Evolutionary conservation across 2,113 vertebrate species (phyloP), one percentile per base, ranked within the genome.

Genomic region (Casuarius casuarius): DNA sequence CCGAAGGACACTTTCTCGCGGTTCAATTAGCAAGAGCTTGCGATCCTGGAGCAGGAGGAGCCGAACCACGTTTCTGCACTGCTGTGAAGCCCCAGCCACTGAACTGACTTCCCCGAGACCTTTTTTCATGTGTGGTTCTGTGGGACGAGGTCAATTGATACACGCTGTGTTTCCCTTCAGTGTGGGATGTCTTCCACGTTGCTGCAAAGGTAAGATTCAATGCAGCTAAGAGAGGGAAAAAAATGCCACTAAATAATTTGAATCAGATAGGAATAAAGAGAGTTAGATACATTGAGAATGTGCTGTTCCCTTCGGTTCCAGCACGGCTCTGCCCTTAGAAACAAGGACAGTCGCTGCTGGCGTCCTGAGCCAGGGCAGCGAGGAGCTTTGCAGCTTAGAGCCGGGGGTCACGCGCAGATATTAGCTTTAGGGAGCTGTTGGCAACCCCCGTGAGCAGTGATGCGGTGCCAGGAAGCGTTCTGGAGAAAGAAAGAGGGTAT

Each of bases 301-400:
- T 28, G 26, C 29, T 29, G 0, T 38, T 23, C 49, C 31, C 10
- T 15, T 15, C 58, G 10, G n/a, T 49, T 42, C 66, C 59, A 40
- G 74, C 58, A 1, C 23, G 10, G 61, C 66, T 15, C 29, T 35
- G 28, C 65, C 44, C 59, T 12, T 9, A 1, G 58, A 6, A 48
- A 35, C 66, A 21, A 21, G 65, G 14, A n/a, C 54, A 5, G n/a
- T 29, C 2, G 4, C 73, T 49, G 75, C 38, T 7, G 21, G 20
- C 5, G 54, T 5, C 5, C 16, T 2, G 42, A 35, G 75, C n/a
- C 35, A 13, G 46, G 58, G 49, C 48, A 48, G 33, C 2, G 5
- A 23, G 38, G 22, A 21, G 31, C 6, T 11, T 65, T 1, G 0
- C 23, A 9, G 56, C 46, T 20, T 21, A 7, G 33, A 1, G 0